Percentiles rank a stretch among this genome's conserved stretches.
Evolutionary conservation across 2,888 invertebrate species (phyloP).

Genomic region (Apeira syringaria): DNA sequence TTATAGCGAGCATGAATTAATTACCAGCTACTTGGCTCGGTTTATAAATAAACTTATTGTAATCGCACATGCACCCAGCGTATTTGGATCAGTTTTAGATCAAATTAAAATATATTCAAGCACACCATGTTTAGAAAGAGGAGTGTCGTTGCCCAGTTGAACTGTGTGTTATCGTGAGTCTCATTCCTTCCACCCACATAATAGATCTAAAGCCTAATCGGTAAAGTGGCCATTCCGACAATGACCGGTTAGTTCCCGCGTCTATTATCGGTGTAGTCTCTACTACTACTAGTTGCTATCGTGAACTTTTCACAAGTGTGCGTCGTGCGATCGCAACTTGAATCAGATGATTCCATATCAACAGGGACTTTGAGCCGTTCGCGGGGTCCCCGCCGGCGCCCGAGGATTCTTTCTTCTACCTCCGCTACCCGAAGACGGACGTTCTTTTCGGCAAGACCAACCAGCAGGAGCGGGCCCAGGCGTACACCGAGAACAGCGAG

Average conservation of each 20-base stretch:
- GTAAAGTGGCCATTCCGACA: slow-evolving; percentile 14
- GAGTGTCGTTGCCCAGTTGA: slow-evolving; percentile 61
- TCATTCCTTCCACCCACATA: slow-evolving; percentile 18
- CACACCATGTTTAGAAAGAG: slow-evolving; percentile 64
- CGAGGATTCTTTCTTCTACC: slow-evolving; percentile 89
- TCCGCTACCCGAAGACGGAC: slow-evolving; percentile 84
- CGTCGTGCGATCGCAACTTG: not conserved
- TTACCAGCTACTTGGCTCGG: slow-evolving; percentile 23
- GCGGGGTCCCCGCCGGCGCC: slow-evolving; percentile 87
- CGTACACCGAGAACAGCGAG: slow-evolving; percentile 51
- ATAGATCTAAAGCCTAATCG: slow-evolving; percentile 9
- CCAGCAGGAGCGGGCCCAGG: slow-evolving; percentile 30
- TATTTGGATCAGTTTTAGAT: slow-evolving; percentile 16
- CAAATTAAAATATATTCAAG: slow-evolving; percentile 20
- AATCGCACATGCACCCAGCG: slow-evolving; percentile 31
- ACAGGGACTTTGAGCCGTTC: slow-evolving; percentile 76
- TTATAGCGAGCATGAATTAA: slow-evolving; percentile 21
- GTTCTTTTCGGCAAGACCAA: slow-evolving; percentile 61
- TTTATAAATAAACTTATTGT: slow-evolving; percentile 41
- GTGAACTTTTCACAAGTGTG: slow-evolving; percentile 1
- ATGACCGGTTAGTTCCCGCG: not conserved
- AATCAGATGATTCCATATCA: slow-evolving; percentile 17
- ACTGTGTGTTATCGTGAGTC: slow-evolving; percentile 65
- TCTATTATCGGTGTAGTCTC: slow-evolving; percentile 1
- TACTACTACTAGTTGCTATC: slow-evolving; percentile 4